Percentiles rank a stretch among this genome's conserved stretches.
phyloP scores from a whole-genome alignment of 2,888 invertebrate species.

The Frankliniella intonsa region DNA sequence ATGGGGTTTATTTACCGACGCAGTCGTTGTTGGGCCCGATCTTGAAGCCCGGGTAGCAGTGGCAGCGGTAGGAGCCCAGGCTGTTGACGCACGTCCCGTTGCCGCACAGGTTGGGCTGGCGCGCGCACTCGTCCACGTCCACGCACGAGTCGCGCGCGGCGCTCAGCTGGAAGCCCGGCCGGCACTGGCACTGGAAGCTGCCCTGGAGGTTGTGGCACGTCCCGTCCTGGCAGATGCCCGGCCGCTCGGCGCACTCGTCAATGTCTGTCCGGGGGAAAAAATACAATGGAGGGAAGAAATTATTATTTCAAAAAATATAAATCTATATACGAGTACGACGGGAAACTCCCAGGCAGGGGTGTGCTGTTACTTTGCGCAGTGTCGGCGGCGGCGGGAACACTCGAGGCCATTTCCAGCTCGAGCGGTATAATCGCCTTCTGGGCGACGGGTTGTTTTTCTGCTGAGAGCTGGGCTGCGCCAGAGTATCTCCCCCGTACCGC shows the following conservation, averaged over 20 bases:
- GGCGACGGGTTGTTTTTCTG: too few relatives aligned
- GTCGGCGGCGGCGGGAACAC: too few relatives aligned
- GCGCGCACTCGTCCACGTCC: slow-evolving; percentile 68
- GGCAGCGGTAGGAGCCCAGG: slow-evolving; percentile 66
- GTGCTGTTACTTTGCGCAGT: too few relatives aligned
- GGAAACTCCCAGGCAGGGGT: too few relatives aligned
- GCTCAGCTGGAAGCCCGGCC: slow-evolving; percentile 66
- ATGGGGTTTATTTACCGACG: slow-evolving; percentile 51
- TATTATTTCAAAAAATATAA: not conserved
- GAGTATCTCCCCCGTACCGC: too few relatives aligned
- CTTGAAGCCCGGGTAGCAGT: slow-evolving; percentile 71
- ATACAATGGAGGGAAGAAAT: slow-evolving; percentile 29
- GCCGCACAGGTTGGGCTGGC: slow-evolving; percentile 68
- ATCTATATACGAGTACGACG: not conserved
- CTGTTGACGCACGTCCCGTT: slow-evolving; percentile 72
- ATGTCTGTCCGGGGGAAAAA: slow-evolving; percentile 50
- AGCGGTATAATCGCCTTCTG: too few relatives aligned
- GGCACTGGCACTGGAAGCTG: slow-evolving; percentile 72
- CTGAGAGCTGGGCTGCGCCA: too few relatives aligned
- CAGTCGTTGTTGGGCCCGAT: slow-evolving; percentile 74
- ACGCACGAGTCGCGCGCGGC: slow-evolving; percentile 61
- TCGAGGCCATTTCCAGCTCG: too few relatives aligned
- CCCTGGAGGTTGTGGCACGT: slow-evolving; percentile 74
- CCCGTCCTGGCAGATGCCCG: slow-evolving; percentile 67
- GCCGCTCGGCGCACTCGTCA: slow-evolving; percentile 67